Conservation (phyloP, 1,140 invertebrate species). For the Caenorhabditis tropicalis region DNA sequence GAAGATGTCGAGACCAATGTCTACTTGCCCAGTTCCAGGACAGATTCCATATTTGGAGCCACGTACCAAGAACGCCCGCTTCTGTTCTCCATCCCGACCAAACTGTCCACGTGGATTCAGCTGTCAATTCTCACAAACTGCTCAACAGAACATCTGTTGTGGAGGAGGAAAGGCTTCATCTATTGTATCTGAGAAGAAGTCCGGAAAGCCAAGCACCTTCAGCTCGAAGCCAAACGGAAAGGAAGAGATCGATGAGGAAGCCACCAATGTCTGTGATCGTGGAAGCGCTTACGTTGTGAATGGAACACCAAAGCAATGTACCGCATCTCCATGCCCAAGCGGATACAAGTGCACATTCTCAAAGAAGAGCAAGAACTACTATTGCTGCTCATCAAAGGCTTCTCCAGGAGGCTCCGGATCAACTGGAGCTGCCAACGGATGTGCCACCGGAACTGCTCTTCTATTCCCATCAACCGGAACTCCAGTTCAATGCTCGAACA, state of each 20-base stretch:
- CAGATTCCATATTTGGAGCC: slow-evolving; percentile 66
- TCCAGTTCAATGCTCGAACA: slow-evolving; percentile 63
- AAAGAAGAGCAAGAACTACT: slow-evolving; percentile 58
- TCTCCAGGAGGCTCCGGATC: slow-evolving; percentile 18
- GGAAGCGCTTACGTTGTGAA: slow-evolving; percentile 66
- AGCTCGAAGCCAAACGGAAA: slow-evolving; percentile 32
- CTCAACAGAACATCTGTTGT: slow-evolving; percentile 68
- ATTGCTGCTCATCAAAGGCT: slow-evolving; percentile 38
- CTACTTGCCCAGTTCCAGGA: slow-evolving; percentile 60
- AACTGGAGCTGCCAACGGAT: slow-evolving; percentile 60
- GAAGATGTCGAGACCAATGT: slow-evolving; percentile 46
- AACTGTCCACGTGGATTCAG: slow-evolving; percentile 62
- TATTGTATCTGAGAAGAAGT: not conserved
- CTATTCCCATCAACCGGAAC: slow-evolving; percentile 71
- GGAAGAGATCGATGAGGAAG: slow-evolving; percentile 6
- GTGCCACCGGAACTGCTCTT: slow-evolving; percentile 64
- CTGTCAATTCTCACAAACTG: slow-evolving; percentile 65
- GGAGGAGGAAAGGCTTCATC: slow-evolving; percentile 53
- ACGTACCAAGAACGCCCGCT: slow-evolving; percentile 64
- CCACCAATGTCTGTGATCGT: slow-evolving; percentile 62
- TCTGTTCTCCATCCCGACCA: slow-evolving; percentile 61
- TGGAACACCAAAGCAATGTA: slow-evolving; percentile 69
- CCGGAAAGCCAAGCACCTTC: slow-evolving; percentile 46
- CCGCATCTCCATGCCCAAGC: slow-evolving; percentile 59
- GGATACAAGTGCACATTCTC: slow-evolving; percentile 68